phyloP scores from a whole-genome alignment of 2,888 invertebrate genomes.

The Linnaemya vulpina region DNA sequence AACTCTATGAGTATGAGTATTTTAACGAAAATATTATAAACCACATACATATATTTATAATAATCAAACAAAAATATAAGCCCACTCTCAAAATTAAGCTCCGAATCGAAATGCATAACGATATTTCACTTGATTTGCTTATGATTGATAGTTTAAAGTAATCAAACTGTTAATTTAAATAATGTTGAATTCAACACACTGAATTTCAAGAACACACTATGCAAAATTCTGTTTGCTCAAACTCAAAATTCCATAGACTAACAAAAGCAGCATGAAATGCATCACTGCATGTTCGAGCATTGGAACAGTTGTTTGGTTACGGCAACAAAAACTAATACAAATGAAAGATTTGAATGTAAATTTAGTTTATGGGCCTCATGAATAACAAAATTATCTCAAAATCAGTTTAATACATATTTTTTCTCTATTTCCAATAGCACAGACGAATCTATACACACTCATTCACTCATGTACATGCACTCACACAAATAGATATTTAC shows the following conservation, averaged over 20 bases:
- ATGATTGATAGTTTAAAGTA: not conserved
- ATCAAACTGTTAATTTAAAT: not conserved
- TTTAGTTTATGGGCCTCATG: constrained; percentile 31
- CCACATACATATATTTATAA: no score
- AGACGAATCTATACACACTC: not conserved
- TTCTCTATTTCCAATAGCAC: constrained; percentile 21
- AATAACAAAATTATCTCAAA: constrained; percentile 32
- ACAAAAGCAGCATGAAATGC: constrained; percentile 64
- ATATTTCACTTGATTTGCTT: constrained; percentile 13
- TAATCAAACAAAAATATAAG: no score
- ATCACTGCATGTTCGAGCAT: constrained; percentile 72
- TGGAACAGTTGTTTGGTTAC: constrained; percentile 65
- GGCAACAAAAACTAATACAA: constrained; percentile 56
- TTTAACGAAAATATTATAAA: no score
- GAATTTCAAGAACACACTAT: constrained; percentile 20
- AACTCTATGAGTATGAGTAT: no score
- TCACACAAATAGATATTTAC: not conserved
- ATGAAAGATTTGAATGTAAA: constrained; percentile 59
- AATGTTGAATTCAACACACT: constrained; percentile 13
- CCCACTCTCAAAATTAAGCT: no score
- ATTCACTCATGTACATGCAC: not conserved
- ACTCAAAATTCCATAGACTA: constrained; percentile 21
- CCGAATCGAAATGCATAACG: not conserved
- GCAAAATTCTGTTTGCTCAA: not conserved
- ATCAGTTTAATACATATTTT: constrained; percentile 30